phyloP scores from a whole-genome alignment of 1,140 invertebrate species.

The Thaumetopoea pityocampa region DNA sequence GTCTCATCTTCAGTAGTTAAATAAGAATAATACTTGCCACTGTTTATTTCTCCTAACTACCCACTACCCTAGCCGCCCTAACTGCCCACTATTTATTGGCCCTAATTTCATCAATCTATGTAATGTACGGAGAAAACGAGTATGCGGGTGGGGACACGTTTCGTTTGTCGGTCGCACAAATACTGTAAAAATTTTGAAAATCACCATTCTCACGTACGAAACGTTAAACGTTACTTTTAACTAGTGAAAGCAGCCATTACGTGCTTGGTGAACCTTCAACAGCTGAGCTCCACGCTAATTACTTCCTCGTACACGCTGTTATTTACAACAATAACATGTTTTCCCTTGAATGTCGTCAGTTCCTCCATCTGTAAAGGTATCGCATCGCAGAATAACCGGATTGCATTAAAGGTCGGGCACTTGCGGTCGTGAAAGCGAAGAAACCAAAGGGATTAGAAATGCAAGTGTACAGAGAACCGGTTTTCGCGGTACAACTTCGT shows the following conservation, averaged over 20 bases:
- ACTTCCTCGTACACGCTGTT: conserved; percentile 20
- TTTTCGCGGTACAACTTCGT: conserved; percentile 34
- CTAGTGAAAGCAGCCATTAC: conserved; percentile 33
- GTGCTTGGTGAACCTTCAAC: conserved; percentile 30
- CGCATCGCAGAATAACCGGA: not conserved
- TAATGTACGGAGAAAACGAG: conserved; percentile 1
- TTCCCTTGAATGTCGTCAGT: not conserved
- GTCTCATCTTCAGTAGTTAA: too few species aligned
- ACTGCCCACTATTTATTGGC: too few species aligned
- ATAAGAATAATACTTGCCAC: too few species aligned
- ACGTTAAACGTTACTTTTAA: conserved; percentile 21
- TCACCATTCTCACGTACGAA: conserved; percentile 20
- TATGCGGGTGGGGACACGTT: not conserved
- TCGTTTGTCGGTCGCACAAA: not conserved
- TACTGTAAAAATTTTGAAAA: conserved; percentile 1
- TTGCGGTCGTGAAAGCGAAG: conserved; percentile 37
- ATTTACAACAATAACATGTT: conserved; percentile 4
- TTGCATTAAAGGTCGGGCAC: conserved; percentile 30
- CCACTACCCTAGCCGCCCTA: too few species aligned
- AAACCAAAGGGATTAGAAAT: conserved; percentile 40
- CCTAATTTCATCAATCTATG: too few species aligned
- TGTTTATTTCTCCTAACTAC: too few species aligned
- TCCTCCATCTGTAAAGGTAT: not conserved
- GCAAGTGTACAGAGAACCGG: conserved; percentile 53
- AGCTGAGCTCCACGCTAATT: conserved; percentile 25